These are phyloP conservation scores for Epinotia bilunana DNA, from an alignment of 2,888 invertebrate species.

Conservation along the genomic window DNA sequence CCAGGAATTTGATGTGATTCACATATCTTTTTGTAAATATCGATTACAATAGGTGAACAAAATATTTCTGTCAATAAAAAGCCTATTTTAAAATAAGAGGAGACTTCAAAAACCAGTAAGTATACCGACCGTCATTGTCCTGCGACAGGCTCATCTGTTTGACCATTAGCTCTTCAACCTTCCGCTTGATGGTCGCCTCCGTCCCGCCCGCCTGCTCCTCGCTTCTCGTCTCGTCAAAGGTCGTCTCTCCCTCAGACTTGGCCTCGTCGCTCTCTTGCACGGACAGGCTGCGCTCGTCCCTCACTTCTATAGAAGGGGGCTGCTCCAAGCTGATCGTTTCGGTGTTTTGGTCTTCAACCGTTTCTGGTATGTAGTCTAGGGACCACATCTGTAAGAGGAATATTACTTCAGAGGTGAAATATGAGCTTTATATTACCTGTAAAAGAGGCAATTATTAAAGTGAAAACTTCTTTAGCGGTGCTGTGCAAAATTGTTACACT, in stretches of 20 bases:
- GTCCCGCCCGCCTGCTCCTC: constrained; percentile 68
- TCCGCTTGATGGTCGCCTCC: constrained; percentile 82
- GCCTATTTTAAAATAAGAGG: not conserved
- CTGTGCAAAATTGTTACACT: no score
- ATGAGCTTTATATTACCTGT: no score
- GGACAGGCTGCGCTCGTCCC: constrained; percentile 57
- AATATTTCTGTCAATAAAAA: not conserved
- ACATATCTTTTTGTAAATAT: not conserved
- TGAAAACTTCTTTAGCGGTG: no score
- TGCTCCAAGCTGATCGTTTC: constrained; percentile 68
- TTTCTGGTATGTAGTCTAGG: constrained; percentile 90
- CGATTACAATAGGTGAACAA: not conserved
- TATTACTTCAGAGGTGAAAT: not conserved
- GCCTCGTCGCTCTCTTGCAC: constrained; percentile 66
- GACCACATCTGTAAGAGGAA: constrained; percentile 94
- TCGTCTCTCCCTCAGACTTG: constrained; percentile 53
- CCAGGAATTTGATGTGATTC: not conserved
- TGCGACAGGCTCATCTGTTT: constrained; percentile 92
- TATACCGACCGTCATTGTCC: constrained; percentile 83
- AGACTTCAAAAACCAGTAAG: not conserved
- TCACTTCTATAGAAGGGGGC: constrained; percentile 63
- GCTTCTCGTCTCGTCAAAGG: constrained; percentile 62
- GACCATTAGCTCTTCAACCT: constrained; percentile 85
- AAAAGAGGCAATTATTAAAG: no score
- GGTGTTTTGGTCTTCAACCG: constrained; percentile 78